phyloP scores from a whole-genome alignment of 2,888 invertebrate species.

The Digitonthophagus gazella region DNA sequence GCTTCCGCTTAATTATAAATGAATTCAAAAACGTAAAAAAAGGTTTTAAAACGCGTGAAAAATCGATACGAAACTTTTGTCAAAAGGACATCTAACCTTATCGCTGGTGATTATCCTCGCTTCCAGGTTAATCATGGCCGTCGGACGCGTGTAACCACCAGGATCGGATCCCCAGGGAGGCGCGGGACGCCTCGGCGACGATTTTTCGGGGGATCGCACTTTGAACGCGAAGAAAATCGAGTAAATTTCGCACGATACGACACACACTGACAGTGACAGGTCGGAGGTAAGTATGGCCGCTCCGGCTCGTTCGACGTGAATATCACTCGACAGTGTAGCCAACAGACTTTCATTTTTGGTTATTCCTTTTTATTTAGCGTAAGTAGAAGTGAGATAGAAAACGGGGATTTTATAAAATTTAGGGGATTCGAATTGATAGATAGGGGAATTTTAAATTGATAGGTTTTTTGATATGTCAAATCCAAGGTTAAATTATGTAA shows the following conservation, averaged over 20 bases:
- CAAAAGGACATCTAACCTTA: slow-evolving; percentile 28
- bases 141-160: background rate
- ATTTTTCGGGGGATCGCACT: background rate
- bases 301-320: slow-evolving; percentile 20
- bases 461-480: slow-evolving; percentile 2
- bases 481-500: background rate
- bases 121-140: slow-evolving; percentile 27
- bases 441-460: background rate
- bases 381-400: background rate
- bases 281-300: slow-evolving; percentile 23
- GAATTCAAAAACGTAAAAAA: too few species aligned
- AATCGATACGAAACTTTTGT: slow-evolving; percentile 23
- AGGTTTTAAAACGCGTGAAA: background rate
- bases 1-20: too few species aligned
- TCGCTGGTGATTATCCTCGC: slow-evolving; percentile 27
- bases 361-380: background rate
- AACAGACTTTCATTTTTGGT: background rate
- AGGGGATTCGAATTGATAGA: background rate
- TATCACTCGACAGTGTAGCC: background rate
- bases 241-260: background rate
- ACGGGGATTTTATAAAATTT: slow-evolving; percentile 6
- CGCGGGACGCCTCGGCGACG: background rate
- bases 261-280: slow-evolving; percentile 24
- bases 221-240: background rate
- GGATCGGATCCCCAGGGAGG: too few species aligned